Percentiles rank a stretch among this genome's conserved stretches.
Evolutionary conservation across 1,140 invertebrate species (phyloP).

Genomic region (Scaptomyza graminum): DNA sequence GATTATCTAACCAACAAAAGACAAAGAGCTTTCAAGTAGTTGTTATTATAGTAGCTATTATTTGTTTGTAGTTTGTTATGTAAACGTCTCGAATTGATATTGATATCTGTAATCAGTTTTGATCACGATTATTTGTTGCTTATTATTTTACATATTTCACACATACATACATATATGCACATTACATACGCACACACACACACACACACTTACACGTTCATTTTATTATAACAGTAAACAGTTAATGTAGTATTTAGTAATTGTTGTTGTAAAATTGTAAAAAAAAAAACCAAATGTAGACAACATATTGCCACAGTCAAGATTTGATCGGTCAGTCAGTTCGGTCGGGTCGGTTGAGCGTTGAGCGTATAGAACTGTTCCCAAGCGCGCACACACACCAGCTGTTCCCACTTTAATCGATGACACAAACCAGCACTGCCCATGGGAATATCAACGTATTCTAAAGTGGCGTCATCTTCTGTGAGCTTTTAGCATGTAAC

Average conservation of each 20-base stretch:
- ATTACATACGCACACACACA: slow-evolving; percentile 12
- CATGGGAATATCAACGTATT: slow-evolving; percentile 86
- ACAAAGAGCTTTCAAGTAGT: slow-evolving; percentile 5
- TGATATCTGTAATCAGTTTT: slow-evolving; percentile 13
- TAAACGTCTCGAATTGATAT: slow-evolving; percentile 4
- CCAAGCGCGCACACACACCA: slow-evolving; percentile 73
- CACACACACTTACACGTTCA: slow-evolving; percentile 6
- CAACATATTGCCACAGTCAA: slow-evolving; percentile 50
- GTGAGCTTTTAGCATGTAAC: slow-evolving; percentile 36
- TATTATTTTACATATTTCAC: slow-evolving; percentile 18
- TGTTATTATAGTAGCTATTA: slow-evolving; percentile 1
- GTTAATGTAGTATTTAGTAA: slow-evolving; percentile 52
- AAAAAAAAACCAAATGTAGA: slow-evolving; percentile 26
- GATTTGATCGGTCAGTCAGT: background rate
- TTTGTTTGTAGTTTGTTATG: slow-evolving; percentile 18
- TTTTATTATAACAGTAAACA: slow-evolving; percentile 72
- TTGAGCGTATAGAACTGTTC: slow-evolving; percentile 42
- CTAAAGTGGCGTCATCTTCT: slow-evolving; percentile 86
- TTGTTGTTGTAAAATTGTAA: slow-evolving; percentile 25
- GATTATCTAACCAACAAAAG: slow-evolving; percentile 18
- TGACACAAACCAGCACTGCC: slow-evolving; percentile 45
- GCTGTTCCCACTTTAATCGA: slow-evolving; percentile 94
- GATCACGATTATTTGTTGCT: slow-evolving; percentile 24
- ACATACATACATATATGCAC: slow-evolving; percentile 5
- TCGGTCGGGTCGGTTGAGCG: slow-evolving; percentile 25